These are phyloP conservation scores for Neosilurus mollespiculum DNA, from an alignment of 2,797 vertebrate species.

Conservation along the genomic window DNA sequence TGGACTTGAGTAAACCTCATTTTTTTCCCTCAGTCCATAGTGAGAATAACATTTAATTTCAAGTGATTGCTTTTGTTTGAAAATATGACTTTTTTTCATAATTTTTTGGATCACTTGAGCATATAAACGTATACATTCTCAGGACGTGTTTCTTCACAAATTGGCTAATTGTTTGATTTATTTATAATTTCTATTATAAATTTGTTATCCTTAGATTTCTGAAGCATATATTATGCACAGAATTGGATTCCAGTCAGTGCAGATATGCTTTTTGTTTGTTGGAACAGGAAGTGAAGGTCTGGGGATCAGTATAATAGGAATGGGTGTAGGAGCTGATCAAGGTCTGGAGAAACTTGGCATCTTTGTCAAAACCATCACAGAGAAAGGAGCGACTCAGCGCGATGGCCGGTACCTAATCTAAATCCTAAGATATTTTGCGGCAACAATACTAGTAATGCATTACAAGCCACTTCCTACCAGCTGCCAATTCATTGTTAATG, in stretches of 20 bases:
- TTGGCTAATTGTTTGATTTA: background rate
- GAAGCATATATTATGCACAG: background rate
- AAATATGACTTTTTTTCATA: background rate
- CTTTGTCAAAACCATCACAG: conserved; percentile 89
- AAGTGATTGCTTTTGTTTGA: background rate
- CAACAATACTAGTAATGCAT: background rate
- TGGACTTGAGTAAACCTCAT: background rate
- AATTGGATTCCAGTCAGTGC: background rate
- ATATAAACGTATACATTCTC: background rate
- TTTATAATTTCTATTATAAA: background rate
- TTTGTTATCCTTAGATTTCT: background rate
- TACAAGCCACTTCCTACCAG: background rate
- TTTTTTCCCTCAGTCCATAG: background rate
- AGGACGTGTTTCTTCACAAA: background rate
- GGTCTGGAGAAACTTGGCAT: conserved; percentile 91
- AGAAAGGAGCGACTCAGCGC: conserved; percentile 82
- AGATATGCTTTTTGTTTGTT: background rate
- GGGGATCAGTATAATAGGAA: conserved; percentile 92
- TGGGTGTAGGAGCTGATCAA: conserved; percentile 91
- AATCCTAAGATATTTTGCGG: background rate
- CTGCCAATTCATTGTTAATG: background rate
- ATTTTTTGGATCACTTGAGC: background rate
- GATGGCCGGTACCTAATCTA: conserved; percentile 79
- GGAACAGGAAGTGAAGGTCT: conserved; percentile 81
- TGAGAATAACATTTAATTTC: background rate